Evolutionary conservation across 2,113 vertebrate species (phyloP).

Genomic region (Arothron firmamentum): DNA sequence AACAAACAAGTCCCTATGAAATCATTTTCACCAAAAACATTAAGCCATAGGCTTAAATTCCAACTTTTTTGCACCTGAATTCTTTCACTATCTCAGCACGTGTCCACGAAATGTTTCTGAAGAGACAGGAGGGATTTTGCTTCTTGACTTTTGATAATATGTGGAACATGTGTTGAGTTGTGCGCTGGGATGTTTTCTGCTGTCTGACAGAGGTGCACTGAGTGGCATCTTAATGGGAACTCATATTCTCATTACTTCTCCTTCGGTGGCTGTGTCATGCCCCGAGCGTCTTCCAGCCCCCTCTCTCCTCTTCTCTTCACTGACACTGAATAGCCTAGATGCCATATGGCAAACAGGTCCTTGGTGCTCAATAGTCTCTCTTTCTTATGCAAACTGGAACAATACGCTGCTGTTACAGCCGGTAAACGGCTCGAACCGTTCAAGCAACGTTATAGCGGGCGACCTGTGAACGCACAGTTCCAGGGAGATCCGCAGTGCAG

Average conservation of each 20-base stretch:
- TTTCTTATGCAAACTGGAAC: background rate
- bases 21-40: too few species aligned
- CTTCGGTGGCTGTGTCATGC: constrained; percentile 47
- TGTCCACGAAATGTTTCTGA: too few species aligned
- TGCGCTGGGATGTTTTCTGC: constrained; percentile 7
- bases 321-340: constrained; percentile 25
- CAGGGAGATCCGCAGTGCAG: constrained; percentile 15
- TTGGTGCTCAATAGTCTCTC: constrained; percentile 8
- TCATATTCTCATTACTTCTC: constrained; percentile 52
- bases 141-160: background rate
- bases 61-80: too few species aligned
- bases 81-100: too few species aligned
- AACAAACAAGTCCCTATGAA: too few species aligned
- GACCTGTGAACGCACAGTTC: constrained; percentile 3
- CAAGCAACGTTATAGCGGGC: background rate
- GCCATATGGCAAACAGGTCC: constrained; percentile 37
- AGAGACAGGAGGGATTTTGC: background rate
- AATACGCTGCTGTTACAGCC: background rate
- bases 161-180: background rate
- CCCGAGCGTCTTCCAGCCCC: constrained; percentile 40
- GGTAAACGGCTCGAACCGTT: background rate
- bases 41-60: too few species aligned
- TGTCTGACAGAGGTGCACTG: constrained; percentile 35
- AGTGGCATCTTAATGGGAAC: constrained; percentile 51
- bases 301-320: constrained; percentile 19